Base-by-base conservation (phyloP, 1,140 invertebrate species). In the Bursaphelenchus mucronatus region DNA sequence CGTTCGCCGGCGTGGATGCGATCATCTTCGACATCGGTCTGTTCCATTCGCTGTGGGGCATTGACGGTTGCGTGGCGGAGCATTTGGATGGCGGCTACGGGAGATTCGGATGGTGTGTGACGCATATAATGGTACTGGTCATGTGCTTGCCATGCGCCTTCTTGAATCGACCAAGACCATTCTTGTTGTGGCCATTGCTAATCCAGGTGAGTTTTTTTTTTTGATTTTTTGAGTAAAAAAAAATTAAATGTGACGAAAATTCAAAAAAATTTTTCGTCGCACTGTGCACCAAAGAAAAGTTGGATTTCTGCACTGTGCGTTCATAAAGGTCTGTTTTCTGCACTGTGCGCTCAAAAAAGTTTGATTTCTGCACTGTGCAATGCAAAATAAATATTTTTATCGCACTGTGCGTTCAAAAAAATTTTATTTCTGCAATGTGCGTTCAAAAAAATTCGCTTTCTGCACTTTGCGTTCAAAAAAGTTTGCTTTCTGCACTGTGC, bases 11-110 rank as follows among this genome's bases (percentile, higher is more conserved):
- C 6, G 76, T 80, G 4, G 76, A 78, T 58, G 76, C 78, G 6
- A 78, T 77, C 41, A 77, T 77, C 39, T 78, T 75, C 56, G 76
- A 78, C 50, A 66, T 78, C 43, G 76, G 76, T 10, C 63, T 78
- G 10, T 78, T 78, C 49, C 71, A 80, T 55, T 67, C 71, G 10
- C 65, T 78, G 11, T 78, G 76, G 76, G 76, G 78, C 21, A 78
- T 79, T n/a, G 46, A 57, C 40, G 76, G 76, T 8, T 78, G 76
- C 65, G 75, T 78, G 13, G 76, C 76, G 19, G 69, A 80, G 55
- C 78, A 78, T 62, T 41, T 78, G 39, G 76, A 78, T 63, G 76
- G 76, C 3, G 76, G 76, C 17, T 68, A 74, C 51, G 76, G 68
- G 62, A 45, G 64, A 11, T 74, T 75, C 43, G 49, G 13, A 19